Evolutionary conservation across 1,140 invertebrate genomes (phyloP).

Genomic region (Ostrea edulis): DNA sequence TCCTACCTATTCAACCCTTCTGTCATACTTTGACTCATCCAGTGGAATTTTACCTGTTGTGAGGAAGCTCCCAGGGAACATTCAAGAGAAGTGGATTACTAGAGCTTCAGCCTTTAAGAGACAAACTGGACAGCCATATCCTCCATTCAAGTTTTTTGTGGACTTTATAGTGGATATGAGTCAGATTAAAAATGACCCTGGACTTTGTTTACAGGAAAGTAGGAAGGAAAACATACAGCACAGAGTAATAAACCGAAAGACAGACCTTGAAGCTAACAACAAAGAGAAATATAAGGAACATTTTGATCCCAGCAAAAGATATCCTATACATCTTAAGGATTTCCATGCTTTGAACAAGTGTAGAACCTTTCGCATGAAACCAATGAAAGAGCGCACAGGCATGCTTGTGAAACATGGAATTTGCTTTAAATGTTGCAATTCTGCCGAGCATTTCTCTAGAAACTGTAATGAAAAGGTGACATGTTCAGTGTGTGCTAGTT

Average conservation of each 20-base stretch:
- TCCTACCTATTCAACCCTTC: not conserved
- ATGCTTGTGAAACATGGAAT: not conserved
- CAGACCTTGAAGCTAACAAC: not conserved
- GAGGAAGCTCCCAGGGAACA: conserved; percentile 43
- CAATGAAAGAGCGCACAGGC: conserved; percentile 33
- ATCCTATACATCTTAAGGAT: conserved; percentile 20
- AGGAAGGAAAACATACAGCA: conserved; percentile 1
- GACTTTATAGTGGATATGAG: conserved; percentile 40
- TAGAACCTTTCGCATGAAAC: conserved; percentile 22
- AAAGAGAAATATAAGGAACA: not conserved
- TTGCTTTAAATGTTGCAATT: conserved; percentile 51
- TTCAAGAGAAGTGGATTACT: conserved; percentile 58
- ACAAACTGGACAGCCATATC: not conserved
- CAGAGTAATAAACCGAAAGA: not conserved
- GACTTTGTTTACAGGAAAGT: not conserved
- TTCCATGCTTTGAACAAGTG: conserved; percentile 43
- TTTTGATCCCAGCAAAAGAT: not conserved
- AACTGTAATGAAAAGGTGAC: conserved; percentile 27
- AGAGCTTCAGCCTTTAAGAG: conserved; percentile 46
- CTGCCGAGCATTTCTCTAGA: conserved; percentile 40
- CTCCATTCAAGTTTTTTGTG: conserved; percentile 44
- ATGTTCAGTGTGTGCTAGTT: conserved; percentile 34
- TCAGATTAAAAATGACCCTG: conserved; percentile 42
- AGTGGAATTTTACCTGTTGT: conserved; percentile 49
- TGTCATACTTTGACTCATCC: conserved; percentile 55